Evolutionary conservation across 2,797 vertebrate species (phyloP), one percentile per base, ranked within the genome.

Genomic region (Triplophysa bombifrons): DNA sequence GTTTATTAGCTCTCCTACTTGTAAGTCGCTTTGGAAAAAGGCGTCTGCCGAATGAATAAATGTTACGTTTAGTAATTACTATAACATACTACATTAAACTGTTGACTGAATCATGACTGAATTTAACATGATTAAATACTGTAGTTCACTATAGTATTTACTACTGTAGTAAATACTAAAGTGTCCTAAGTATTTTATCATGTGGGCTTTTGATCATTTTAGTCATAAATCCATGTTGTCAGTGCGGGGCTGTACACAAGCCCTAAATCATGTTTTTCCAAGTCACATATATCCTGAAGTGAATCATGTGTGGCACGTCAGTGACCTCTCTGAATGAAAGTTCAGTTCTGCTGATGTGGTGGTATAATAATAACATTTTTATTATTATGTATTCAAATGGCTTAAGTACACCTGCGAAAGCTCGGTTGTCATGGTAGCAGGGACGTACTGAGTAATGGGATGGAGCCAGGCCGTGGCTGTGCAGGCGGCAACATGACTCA

Each of bases 401-500:
- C 38, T 72, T 79, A 34, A 3, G 14, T 58, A 72, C 61, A 73
- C 71, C 63, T 38, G 53, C 67, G 55, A 70, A 20, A 1, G n/a
- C 19, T 22, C 65, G 51, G 65, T 70, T 66, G 48, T 72, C 77
- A 65, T 44, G 50, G 61, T 20, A 64, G 34, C 20, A 38, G 46
- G 30, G 19, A 14, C 7, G 38, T 64, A 20, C 5, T 56, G 68
- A 34, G 16, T 20, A 41, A 5, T 41, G 20, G 61, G 38, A 61
- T 20, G 19, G 72, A 80, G 68, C 74, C 55, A 61, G 22, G 27
- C 50, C 73, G 65, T 80, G 66, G 51, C 55, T 64, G 58, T 73
- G 51, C 65, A 61, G 60, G 56, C 56, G 34, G 58, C 74, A 80
- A 56, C 53, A 20, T 85, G 84, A 85, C 63, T 83, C 79, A 83